Evolutionary conservation across 2,888 invertebrate species (phyloP).

Genomic region (Harpalus rufipes): DNA sequence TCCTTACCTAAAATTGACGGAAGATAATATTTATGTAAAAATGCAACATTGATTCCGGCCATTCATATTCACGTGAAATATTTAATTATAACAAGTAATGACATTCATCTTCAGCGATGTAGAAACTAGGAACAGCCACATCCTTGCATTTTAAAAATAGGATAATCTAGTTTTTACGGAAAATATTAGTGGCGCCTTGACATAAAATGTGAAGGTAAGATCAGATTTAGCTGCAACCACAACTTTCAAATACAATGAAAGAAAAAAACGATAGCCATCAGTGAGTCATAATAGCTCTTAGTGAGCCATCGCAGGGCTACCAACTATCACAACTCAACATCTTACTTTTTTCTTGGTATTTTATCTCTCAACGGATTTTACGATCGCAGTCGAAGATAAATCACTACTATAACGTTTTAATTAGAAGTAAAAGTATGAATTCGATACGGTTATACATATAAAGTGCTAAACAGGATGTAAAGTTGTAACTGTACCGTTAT

Average conservation of each 20-base stretch:
- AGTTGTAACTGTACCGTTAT: slow-evolving; percentile 9
- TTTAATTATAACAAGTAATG: neutral
- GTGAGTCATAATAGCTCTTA: neutral
- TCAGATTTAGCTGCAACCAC: slow-evolving; percentile 33
- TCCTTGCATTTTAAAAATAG: neutral
- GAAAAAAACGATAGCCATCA: slow-evolving; percentile 5
- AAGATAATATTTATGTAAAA: too few relatives aligned
- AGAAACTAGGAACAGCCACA: neutral
- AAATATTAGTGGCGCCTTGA: slow-evolving; percentile 49
- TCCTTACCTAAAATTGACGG: too few relatives aligned
- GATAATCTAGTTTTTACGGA: slow-evolving; percentile 7
- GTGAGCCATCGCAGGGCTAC: neutral
- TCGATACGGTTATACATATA: slow-evolving; percentile 3
- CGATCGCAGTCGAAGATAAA: neutral
- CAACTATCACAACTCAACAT: neutral
- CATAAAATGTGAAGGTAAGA: slow-evolving; percentile 51
- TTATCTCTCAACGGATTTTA: neutral
- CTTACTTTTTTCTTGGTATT: neutral
- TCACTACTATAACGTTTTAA: neutral
- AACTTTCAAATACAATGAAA: slow-evolving; percentile 29
- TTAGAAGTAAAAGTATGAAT: neutral
- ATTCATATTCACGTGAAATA: neutral
- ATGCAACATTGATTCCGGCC: too few relatives aligned
- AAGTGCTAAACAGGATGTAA: slow-evolving; percentile 12
- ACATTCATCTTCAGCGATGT: neutral